These are phyloP conservation scores for Ctenomys sociabilis DNA, from an alignment of 2,113 vertebrate species.

Conservation along the genomic window DNA sequence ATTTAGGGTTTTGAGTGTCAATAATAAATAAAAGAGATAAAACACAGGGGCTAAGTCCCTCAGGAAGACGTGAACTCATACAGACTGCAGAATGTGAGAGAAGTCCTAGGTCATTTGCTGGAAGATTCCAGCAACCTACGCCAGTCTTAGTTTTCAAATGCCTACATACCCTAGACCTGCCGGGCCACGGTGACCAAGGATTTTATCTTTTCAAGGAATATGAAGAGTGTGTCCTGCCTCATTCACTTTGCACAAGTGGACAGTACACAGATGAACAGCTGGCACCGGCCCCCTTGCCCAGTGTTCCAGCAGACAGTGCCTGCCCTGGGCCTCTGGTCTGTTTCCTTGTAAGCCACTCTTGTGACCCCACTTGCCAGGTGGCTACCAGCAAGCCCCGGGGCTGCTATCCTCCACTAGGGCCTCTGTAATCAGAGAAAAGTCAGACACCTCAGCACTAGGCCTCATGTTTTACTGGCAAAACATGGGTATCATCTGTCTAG, in stretches of 20 bases:
- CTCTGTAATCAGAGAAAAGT: slow-evolving; percentile 10
- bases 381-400: not conserved
- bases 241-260: not conserved
- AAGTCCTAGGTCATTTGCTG: not conserved
- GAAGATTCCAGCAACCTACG: not conserved
- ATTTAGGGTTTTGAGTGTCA: not conserved
- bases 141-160: slow-evolving; percentile 20
- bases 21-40: not conserved
- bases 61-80: not conserved
- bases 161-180: not conserved
- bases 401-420: not conserved
- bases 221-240: not conserved
- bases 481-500: not conserved
- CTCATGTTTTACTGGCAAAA: slow-evolving; percentile 8
- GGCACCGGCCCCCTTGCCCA: not conserved
- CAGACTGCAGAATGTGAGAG: not conserved
- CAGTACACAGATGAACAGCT: not conserved
- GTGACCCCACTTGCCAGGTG: slow-evolving; percentile 29
- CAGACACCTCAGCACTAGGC: not conserved
- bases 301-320: not conserved
- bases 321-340: not conserved
- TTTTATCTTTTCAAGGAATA: not conserved
- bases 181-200: not conserved
- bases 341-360: not conserved
- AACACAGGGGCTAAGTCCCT: not conserved